Conservation (phyloP, 64 coral and sea anemone genomes). For the Porites australiensis region DNA sequence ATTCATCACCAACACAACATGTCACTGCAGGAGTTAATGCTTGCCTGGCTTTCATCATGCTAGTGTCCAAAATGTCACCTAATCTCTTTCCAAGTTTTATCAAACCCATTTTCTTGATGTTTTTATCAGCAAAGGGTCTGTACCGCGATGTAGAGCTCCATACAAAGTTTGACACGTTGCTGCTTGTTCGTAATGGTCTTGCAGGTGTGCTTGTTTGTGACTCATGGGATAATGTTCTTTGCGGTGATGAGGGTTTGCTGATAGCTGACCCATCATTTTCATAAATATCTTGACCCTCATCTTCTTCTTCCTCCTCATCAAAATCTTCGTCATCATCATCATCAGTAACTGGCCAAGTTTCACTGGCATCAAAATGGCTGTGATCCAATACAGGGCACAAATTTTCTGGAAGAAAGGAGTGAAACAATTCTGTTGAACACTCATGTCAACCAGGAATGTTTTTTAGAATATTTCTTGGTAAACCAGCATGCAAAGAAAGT, state of each 20-base stretch:
- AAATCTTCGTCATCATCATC: background rate
- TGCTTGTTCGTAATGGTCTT: conserved; percentile 34
- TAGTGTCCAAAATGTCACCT: conserved; percentile 71
- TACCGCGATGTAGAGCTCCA: conserved; percentile 90
- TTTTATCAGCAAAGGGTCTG: conserved; percentile 93
- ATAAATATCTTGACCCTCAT: background rate
- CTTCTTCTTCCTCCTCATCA: background rate
- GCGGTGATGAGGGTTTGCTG: background rate
- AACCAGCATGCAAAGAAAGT: too few species aligned
- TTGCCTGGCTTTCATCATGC: conserved; percentile 59
- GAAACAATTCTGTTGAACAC: background rate
- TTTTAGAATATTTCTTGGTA: too few species aligned
- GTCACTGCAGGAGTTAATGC: conserved; percentile 22
- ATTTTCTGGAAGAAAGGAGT: background rate
- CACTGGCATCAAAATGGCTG: background rate
- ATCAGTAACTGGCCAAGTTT: background rate
- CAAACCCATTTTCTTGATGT: conserved; percentile 96
- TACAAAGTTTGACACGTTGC: conserved; percentile 67
- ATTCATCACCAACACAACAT: conserved; percentile 17
- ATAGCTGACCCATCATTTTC: background rate
- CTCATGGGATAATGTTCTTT: conserved; percentile 12
- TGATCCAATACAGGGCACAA: background rate
- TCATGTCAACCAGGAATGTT: background rate
- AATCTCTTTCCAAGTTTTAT: conserved; percentile 89
- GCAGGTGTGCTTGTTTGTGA: conserved; percentile 45